Evolutionary conservation across 1,140 invertebrate genomes (phyloP).

Genomic region (Drosophila nigromelanica): DNA sequence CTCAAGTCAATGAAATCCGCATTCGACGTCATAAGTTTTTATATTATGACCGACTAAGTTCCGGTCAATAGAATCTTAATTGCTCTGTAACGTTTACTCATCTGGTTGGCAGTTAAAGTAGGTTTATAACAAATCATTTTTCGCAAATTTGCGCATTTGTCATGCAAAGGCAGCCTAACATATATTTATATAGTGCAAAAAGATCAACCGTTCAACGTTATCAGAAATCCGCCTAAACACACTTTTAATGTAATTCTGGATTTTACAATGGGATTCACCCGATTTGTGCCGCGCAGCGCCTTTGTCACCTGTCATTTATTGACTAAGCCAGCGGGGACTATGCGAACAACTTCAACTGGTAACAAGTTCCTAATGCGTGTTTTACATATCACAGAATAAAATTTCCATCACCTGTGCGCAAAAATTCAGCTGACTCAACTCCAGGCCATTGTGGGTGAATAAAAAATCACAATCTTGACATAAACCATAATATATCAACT

Average conservation of each 20-base stretch:
- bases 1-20: conserved; percentile 26
- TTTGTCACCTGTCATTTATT: conserved; percentile 12
- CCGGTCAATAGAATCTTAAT: conserved; percentile 20
- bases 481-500: no score
- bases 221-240: background rate
- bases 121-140: conserved; percentile 18
- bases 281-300: background rate
- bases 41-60: conserved; percentile 6
- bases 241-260: background rate
- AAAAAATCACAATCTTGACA: background rate
- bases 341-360: background rate
- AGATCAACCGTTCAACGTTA: background rate
- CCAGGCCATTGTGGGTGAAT: background rate
- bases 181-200: no score
- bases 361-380: conserved; percentile 52
- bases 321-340: conserved; percentile 6
- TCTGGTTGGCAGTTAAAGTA: conserved; percentile 14
- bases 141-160: conserved; percentile 6
- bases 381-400: conserved; percentile 29
- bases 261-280: conserved; percentile 16
- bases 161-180: background rate
- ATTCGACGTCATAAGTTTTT: conserved; percentile 6
- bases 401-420: conserved; percentile 30
- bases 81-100: conserved; percentile 43
- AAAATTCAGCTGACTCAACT: conserved; percentile 10